Evolutionary conservation across 1,140 invertebrate genomes (phyloP), one percentile per base, ranked within the genome.

Genomic region (Megalopta genalis): DNA sequence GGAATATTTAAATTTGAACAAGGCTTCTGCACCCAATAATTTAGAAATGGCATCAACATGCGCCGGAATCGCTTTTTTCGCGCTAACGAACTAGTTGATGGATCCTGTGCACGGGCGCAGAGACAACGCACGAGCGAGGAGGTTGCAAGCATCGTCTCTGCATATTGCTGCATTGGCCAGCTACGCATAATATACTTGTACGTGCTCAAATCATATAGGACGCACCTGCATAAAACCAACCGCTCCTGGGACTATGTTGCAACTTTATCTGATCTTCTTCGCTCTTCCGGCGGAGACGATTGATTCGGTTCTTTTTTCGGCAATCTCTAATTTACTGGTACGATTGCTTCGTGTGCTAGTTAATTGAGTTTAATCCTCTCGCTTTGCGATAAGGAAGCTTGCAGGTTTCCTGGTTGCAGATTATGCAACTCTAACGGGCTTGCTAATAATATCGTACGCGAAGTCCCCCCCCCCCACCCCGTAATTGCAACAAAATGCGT

Each of bases 341-440:
- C 32, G 69, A 77, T 85, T 76, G 66, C 60, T 83, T 83, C 54
- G 32, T n/a, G 23, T 23, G 25, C 10, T 21, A 80, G 39, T 80
- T 76, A 80, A 80, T 84, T 64, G 63, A 84, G 16, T 67, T 46
- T 37, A 59, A 14, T 66, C 21, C 60, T 7, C 37, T 39, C n/a
- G 37, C 76, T 21, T 4, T 16, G 49, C 32, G 25, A 68, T 72
- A 49, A 39, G 10, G 32, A 32, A 18, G 65, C 49, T 52, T 10
- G 23, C 69, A 59, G 16, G 25, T n/a, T 79, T 74, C 37, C 65
- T 74, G 65, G 60, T 73, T 78, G 77, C 73, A 18, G 14, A 5
- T 42, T 25, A 14, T 49, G 12, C 39, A 59, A 63, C 54, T 46
- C 18, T 21, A 21, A 62, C 16, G 62, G 66, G 57, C 18, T 57